Evolutionary conservation across 2,888 invertebrate genomes (phyloP).

Genomic region (Agrochola macilenta): DNA sequence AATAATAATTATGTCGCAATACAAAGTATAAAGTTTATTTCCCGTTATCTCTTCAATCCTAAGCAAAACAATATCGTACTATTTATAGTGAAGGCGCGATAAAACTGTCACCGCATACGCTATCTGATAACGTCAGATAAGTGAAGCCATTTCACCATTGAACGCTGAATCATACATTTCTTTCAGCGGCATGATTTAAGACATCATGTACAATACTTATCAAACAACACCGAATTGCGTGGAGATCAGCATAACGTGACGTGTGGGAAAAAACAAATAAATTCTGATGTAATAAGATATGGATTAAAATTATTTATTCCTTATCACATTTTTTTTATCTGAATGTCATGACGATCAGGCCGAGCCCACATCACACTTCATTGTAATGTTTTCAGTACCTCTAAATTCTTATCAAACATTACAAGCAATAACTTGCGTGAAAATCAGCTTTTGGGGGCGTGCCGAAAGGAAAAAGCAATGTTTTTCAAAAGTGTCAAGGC

Average conservation of each 20-base stretch:
- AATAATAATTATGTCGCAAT: conserved; percentile 12
- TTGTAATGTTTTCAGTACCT: conserved; percentile 11
- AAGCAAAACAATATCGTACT: conserved; percentile 31
- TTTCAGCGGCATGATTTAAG: conserved; percentile 25
- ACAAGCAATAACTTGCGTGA: conserved; percentile 38
- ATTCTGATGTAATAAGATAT: conserved; percentile 44
- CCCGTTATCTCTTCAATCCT: conserved; percentile 8
- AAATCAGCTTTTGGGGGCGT: conserved; percentile 40
- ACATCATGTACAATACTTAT: conserved; percentile 32
- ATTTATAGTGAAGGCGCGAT: conserved; percentile 40
- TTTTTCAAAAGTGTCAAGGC: conserved; percentile 1
- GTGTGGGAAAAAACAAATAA: conserved; percentile 36
- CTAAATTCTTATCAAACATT: conserved; percentile 34
- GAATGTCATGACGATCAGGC: conserved; percentile 35
- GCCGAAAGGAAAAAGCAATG: conserved; percentile 7
- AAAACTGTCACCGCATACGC: conserved; percentile 32
- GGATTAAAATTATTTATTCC: conserved; percentile 32
- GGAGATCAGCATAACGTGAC: conserved; percentile 52
- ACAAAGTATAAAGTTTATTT: conserved; percentile 18
- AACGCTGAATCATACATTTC: conserved; percentile 44
- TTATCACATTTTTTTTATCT: conserved; percentile 39
- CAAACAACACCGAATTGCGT: conserved; percentile 42
- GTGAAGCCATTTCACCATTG: conserved; percentile 40
- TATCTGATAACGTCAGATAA: conserved; percentile 28
- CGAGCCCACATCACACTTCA: conserved; percentile 43